Evolutionary conservation across 2,888 invertebrate species (phyloP).

Genomic region (Trimorus sp.): DNA sequence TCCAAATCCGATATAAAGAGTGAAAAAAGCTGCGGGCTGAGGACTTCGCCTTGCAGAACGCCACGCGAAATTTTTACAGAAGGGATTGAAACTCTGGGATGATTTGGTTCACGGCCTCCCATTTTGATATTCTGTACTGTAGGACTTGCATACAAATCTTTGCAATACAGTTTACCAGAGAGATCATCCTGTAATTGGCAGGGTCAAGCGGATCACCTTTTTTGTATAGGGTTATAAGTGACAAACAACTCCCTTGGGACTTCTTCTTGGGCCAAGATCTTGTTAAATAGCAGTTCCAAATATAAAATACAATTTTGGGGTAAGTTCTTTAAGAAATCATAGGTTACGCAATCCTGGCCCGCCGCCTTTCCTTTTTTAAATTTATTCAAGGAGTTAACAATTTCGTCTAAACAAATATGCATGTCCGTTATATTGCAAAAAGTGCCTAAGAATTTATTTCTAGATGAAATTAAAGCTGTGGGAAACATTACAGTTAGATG

Average conservation of each 20-base stretch:
- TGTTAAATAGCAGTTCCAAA: neutral
- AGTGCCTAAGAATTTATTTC: too few relatives aligned
- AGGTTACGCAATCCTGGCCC: neutral
- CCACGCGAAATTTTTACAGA: neutral
- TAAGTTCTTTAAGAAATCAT: neutral
- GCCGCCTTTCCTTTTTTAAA: neutral
- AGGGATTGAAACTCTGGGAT: neutral
- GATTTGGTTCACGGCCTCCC: too few relatives aligned
- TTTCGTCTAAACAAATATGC: too few relatives aligned
- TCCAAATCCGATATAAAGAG: neutral
- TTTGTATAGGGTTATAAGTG: too few relatives aligned
- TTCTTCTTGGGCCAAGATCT: neutral
- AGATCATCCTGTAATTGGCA: too few relatives aligned
- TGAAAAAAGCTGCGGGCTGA: neutral
- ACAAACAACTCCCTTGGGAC: neutral
- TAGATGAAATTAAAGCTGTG: too few relatives aligned
- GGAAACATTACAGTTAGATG: too few relatives aligned
- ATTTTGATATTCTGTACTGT: neutral
- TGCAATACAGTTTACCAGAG: too few relatives aligned
- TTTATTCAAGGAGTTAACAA: too few relatives aligned
- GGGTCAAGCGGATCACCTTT: too few relatives aligned
- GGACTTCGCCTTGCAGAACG: neutral
- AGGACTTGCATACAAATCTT: neutral
- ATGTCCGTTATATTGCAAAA: too few relatives aligned
- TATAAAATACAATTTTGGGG: constrained; percentile 3